Base-by-base conservation (phyloP, 1,140 invertebrate species). In the Conus betulinus region DNA sequence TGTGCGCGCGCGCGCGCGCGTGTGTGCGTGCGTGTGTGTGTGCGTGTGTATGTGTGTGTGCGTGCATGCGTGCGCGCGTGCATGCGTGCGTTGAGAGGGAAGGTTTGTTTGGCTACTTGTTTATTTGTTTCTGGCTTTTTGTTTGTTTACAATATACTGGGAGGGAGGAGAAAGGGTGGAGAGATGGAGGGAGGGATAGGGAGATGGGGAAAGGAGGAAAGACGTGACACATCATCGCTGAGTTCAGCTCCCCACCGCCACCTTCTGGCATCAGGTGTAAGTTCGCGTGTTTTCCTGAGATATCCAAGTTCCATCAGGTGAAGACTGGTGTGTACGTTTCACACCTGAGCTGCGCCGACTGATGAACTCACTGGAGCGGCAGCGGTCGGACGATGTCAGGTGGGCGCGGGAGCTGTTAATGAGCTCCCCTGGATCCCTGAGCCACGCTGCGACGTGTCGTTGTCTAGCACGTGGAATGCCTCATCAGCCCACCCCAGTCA, bases 11-110 rank as follows among this genome's bases (percentile, higher is more conserved):
- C 39, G n/a, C 5, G 60, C 67, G 60, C 8, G 60, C 60, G 83
- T 86, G 83, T 86, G 88, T 39, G 83, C 85, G 88, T 88, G 88
- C 79, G 87, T 88, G 87, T 85, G 87, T 88, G 87, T 82, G 86
- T 88, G 87, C 84, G 87, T 88, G 87, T 83, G 79, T 88, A 79
- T 88, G 87, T 88, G 87, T 84, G 87, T 84, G 78, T 84, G 78
- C 83, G 87, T 82, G 79, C 51, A 57, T 88, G 78, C 84, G 79
- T 63, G 87, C 84, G 79, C 39, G 87, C 90, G 90, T 90, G 90
- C 90, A 79, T 91, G 53, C 39, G 76, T 78, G 76, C 39, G 76
- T 39, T 53, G 1, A 15, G 63, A 86, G 84, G 52, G 63, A 74
- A 76, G 17, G 51, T 52, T 60, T 15, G 57, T 60, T 60, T 60